Conservation (phyloP, 2,888 invertebrate genomes). For the Ditula angustiorana region DNA sequence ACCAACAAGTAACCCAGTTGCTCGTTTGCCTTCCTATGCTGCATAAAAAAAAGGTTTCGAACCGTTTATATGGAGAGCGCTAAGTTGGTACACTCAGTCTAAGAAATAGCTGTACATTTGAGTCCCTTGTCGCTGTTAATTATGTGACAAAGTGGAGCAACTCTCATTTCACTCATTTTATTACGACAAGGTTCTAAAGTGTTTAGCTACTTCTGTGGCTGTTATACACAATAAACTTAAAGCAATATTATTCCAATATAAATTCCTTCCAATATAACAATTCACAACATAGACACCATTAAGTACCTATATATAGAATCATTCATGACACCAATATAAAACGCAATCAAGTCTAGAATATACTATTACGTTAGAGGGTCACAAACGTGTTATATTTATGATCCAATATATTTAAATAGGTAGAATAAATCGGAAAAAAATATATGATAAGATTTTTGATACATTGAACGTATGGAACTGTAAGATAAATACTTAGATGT, state of each 20-base stretch:
- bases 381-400: constrained; percentile 53
- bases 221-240: not conserved
- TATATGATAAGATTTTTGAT: constrained; percentile 66
- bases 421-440: constrained; percentile 47
- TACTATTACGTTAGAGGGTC: constrained; percentile 52
- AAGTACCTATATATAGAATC: constrained; percentile 28
- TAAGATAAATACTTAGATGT: constrained; percentile 52
- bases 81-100: too few relatives aligned
- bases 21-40: too few relatives aligned
- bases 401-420: constrained; percentile 49
- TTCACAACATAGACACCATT: constrained; percentile 15
- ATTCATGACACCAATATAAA: constrained; percentile 57
- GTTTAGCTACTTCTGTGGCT: not conserved
- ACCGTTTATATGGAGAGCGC: too few relatives aligned
- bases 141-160: too few relatives aligned
- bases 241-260: not conserved
- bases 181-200: too few relatives aligned
- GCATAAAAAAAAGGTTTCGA: too few relatives aligned
- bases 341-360: constrained; percentile 61
- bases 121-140: too few relatives aligned
- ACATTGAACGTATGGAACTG: constrained; percentile 58
- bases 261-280: not conserved
- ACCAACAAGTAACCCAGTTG: too few relatives aligned
- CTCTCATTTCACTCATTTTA: too few relatives aligned
- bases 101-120: too few relatives aligned